A percentile compares a stretch with the other conserved stretches of the same genome.
Conservation (phyloP, 1,140 invertebrate genomes). For the Lucilia cuprina region DNA sequence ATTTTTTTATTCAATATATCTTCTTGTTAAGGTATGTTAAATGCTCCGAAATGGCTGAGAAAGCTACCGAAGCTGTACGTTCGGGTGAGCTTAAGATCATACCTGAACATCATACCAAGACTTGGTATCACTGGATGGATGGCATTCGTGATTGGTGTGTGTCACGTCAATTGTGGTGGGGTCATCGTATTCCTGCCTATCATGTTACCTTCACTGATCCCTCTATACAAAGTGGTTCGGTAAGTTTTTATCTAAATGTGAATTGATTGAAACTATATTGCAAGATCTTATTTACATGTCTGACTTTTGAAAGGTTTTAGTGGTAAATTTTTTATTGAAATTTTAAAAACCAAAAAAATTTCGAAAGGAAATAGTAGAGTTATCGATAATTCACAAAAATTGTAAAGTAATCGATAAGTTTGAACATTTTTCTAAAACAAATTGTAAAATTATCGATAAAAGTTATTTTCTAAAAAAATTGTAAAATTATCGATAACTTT, state of each 20-base stretch:
- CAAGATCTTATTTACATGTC: slow-evolving; percentile 13
- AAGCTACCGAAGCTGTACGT: slow-evolving; percentile 82
- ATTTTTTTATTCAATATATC: neutral
- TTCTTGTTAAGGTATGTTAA: slow-evolving; percentile 67
- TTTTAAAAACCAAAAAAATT: too few species aligned
- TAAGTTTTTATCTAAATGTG: slow-evolving; percentile 45
- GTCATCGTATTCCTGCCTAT: slow-evolving; percentile 97
- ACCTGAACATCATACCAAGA: slow-evolving; percentile 91
- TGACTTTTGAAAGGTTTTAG: neutral
- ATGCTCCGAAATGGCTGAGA: slow-evolving; percentile 82
- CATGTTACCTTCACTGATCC: slow-evolving; percentile 73
- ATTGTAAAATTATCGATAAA: too few species aligned
- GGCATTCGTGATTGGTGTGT: slow-evolving; percentile 92
- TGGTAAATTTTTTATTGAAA: neutral
- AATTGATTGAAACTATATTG: neutral
- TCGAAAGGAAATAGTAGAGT: neutral
- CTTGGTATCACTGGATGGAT: slow-evolving; percentile 96
- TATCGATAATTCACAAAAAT: neutral
- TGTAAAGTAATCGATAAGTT: too few species aligned
- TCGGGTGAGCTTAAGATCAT: slow-evolving; percentile 88
- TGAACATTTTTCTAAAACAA: too few species aligned
- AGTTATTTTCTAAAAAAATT: too few species aligned
- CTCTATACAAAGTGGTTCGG: slow-evolving; percentile 52
- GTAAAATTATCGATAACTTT: too few species aligned
- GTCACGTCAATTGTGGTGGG: slow-evolving; percentile 99